These are phyloP conservation scores for Oceanodroma tethys DNA, from an alignment of 2,113 vertebrate genomes.

Conservation along the genomic window DNA sequence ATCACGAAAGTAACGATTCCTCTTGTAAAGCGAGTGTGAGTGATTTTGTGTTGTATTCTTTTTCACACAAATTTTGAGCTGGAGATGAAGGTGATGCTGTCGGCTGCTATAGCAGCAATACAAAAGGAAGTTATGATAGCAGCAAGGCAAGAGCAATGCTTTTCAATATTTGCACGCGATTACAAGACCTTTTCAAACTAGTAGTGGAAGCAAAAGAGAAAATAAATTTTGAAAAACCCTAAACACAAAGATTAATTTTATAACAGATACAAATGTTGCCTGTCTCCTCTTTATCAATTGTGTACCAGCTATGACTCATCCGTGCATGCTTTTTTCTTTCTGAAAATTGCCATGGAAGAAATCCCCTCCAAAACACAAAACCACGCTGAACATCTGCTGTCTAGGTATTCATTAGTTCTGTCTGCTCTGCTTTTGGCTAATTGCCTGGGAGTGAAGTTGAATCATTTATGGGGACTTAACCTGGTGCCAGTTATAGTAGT, in stretches of 20 bases:
- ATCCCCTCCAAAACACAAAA: slow-evolving; percentile 50
- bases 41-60: background rate
- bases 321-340: slow-evolving; percentile 5
- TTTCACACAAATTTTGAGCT: background rate
- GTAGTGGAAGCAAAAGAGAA: background rate
- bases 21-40: background rate
- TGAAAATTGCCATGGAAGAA: slow-evolving; percentile 34
- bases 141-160: background rate
- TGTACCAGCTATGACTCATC: slow-evolving; percentile 31
- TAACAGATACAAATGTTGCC: slow-evolving; percentile 4
- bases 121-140: background rate
- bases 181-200: slow-evolving; percentile 6
- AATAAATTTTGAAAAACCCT: slow-evolving; percentile 16
- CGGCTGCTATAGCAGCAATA: background rate
- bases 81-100: background rate
- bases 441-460: slow-evolving; percentile 60
- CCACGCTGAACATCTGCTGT: slow-evolving; percentile 61
- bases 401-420: slow-evolving; percentile 65
- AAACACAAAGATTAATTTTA: slow-evolving; percentile 10
- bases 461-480: slow-evolving; percentile 54
- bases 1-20: background rate
- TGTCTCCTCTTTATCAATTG: slow-evolving; percentile 31
- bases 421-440: slow-evolving; percentile 61
- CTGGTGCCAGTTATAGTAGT: slow-evolving; percentile 33
- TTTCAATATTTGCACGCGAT: slow-evolving; percentile 8